Base-by-base conservation (phyloP, 1,140 invertebrate species). In the Polypedilum vanderplanki region DNA sequence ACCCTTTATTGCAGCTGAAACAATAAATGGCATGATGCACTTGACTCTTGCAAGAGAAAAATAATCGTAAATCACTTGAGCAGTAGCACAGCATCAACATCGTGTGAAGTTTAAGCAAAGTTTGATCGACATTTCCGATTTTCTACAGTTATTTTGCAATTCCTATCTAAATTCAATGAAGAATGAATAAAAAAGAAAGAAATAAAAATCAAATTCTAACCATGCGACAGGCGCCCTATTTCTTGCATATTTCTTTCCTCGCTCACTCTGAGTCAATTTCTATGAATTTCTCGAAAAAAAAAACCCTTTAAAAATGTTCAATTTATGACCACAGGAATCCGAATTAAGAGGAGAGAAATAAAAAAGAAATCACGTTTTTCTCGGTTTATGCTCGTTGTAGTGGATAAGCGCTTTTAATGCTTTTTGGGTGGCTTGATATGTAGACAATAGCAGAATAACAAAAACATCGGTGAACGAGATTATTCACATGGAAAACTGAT, bases 311-410 rank as follows among this genome's bases (percentile, higher is more conserved):
- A 57, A 33, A 57, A 57, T 57, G 46, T 70, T 22, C 17, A 18
- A 70, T 70, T 70, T 70, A 70, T 70, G 65, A 70, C 65, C 18
- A 70, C 65, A 70, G 65, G 65, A 70, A 70, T 70, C 65, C 20
- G 65, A 70, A 18, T 70, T 70, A 70, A 70, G 20, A 70, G 17
- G 20, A 70, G 17, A 18, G 17, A 20, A 70, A 22, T 22, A n/a
- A 22, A 9, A 22, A 18, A 18, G 46, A 57, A 67, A 70, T 70
- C 65, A 70, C 65, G 65, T 70, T 70, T 10, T 70, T n/a, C 12
- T 57, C 46, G 12, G 12, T 57, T 57, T 57, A 57, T 57, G 46
- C 12, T 57, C 46, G 12, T n/a, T 57, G 12, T 57, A 57, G 12
- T 12, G 46, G 46, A 57, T 57, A 57, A 57, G n/a, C n/a, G 46